Evolutionary conservation across 2,888 invertebrate species (phyloP), one percentile per base, ranked within the genome.

Genomic region (Erebia ligea): DNA sequence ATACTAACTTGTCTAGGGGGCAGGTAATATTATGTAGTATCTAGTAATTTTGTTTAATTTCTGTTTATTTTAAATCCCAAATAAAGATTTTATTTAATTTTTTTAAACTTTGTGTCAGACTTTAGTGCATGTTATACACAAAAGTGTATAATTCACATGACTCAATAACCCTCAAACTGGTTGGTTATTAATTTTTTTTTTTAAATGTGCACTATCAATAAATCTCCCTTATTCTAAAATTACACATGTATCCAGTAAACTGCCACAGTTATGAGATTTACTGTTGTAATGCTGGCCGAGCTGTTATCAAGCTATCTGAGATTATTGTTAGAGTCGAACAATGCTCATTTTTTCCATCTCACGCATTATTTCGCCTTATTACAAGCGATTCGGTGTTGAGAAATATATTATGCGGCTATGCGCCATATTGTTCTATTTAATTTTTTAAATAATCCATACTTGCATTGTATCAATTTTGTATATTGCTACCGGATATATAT

Each of bases 291-390:
- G 68, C 66, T 67, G 73, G 66, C 73, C 72, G 61, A 50, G 67
- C 72, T 75, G 76, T 75, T 84, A 86, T 86, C 86, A 76, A 77
- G 64, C 77, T 81, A 86, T 88, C 78, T 81, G 82, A 85, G 85
- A 86, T 86, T 87, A 88, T 89, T 90, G 88, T 89, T 85, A 75
- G 73, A 76, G 77, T 57, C 64, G 73, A 79, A 75, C 89, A 89
- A 89, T 88, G 84, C 70, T 76, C 70, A 77, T 81, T 81, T 83
- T 83, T 81, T 79, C 80, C 81, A 78, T 89, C 90, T 81, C 90
- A 89, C 89, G 87, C 83, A 84, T 80, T 80, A 80, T 80, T 82
- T 80, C 73, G 76, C 75, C 74, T 74, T 74, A 76, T 78, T 79
- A 77, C 78, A 69, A 73, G 70, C 76, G 73, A 73, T 77, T 76